A percentile compares a stretch with the other conserved stretches of the same genome.
phyloP scores from a whole-genome alignment of 37 sponge, comb jelly and placozoan species.

The Oopsacas minuta region DNA sequence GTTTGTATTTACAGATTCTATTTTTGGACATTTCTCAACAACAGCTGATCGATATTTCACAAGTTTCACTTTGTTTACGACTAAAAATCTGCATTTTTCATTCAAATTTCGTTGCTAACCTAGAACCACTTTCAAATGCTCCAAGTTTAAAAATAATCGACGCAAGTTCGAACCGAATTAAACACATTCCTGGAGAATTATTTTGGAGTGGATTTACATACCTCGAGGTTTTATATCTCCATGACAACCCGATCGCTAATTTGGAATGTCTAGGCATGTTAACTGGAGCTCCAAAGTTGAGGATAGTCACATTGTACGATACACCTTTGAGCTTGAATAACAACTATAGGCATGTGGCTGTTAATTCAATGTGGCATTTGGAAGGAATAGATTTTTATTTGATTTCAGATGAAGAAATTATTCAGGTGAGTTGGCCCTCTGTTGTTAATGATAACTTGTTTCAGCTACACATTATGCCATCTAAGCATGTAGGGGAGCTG shows the following conservation, averaged over 20 bases:
- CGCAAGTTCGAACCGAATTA: conserved; percentile 11
- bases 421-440: neutral
- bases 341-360: neutral
- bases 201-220: neutral
- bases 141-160: neutral
- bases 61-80: neutral
- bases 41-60: conserved; percentile 12
- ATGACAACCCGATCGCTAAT: neutral
- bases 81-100: conserved; percentile 7
- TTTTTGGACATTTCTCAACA: conserved; percentile 2
- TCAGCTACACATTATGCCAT: too few relatives aligned
- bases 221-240: neutral
- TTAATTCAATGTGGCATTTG: neutral
- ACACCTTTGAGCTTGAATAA: conserved; percentile 14
- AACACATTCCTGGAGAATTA: neutral
- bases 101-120: neutral
- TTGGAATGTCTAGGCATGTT: conserved; percentile 2
- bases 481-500: too few relatives aligned
- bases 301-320: neutral
- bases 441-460: too few relatives aligned
- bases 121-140: neutral
- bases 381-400: conserved; percentile 13
- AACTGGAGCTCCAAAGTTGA: neutral
- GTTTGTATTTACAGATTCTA: neutral
- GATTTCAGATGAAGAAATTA: conserved; percentile 14